These are phyloP conservation scores for Cantharis flavilabris DNA, from an alignment of 2,888 invertebrate genomes.

Conservation along the genomic window DNA sequence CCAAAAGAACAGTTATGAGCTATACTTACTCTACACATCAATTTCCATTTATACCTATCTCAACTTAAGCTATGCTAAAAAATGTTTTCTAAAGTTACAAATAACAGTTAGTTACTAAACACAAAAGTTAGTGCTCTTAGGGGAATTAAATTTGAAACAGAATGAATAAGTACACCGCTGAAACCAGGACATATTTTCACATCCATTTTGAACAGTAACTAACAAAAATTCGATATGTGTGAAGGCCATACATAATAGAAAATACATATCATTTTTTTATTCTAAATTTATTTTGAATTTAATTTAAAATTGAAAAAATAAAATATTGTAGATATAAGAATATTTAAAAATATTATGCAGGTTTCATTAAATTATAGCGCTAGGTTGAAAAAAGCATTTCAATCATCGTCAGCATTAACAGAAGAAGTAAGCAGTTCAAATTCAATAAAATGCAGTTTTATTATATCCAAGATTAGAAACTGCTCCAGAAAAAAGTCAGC, in stretches of 20 bases:
- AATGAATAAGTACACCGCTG: not conserved
- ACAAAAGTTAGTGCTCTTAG: not conserved
- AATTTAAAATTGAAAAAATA: not conserved
- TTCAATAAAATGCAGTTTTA: not conserved
- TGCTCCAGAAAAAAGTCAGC: not conserved
- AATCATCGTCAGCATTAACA: not conserved
- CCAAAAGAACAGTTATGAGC: conserved; percentile 25
- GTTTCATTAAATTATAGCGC: not conserved
- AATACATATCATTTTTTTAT: not conserved
- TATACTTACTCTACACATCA: conserved; percentile 20
- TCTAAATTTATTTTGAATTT: not conserved
- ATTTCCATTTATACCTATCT: conserved; percentile 19
- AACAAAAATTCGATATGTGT: not conserved
- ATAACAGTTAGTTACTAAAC: conserved; percentile 3
- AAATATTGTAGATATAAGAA: not conserved
- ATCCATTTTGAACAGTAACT: not conserved
- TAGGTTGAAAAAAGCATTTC: not conserved
- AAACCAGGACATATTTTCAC: not conserved
- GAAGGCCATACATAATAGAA: not conserved
- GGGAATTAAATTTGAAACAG: conserved; percentile 1
- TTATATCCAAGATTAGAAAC: not conserved
- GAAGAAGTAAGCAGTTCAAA: not conserved
- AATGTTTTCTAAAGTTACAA: conserved; percentile 1
- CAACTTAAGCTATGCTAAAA: conserved; percentile 9
- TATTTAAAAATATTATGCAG: not conserved